Conservation (phyloP, 2,797 vertebrate species). For the Borostomias antarcticus region DNA sequence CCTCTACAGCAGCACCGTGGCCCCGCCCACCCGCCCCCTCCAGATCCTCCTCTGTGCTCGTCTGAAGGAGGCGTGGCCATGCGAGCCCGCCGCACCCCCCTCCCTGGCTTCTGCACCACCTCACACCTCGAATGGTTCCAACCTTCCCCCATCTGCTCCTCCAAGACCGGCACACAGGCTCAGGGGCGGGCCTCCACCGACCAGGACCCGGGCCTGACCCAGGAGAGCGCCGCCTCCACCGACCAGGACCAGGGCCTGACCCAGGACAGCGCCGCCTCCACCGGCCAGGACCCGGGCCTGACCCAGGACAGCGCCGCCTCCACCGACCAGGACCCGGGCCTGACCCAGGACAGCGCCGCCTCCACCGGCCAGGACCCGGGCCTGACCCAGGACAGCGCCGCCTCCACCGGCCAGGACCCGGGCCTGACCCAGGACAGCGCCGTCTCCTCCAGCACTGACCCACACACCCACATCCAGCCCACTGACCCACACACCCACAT, state of each 20-base stretch:
- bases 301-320: too few species aligned
- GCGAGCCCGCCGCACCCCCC: not conserved
- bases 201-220: too few species aligned
- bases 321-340: constrained; percentile 6
- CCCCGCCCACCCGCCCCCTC: constrained; percentile 26
- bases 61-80: constrained; percentile 1
- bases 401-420: not conserved
- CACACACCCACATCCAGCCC: not conserved
- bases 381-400: constrained; percentile 57
- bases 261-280: constrained; percentile 65
- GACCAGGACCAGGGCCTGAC: constrained; percentile 31
- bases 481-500: not conserved
- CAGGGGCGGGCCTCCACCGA: not conserved
- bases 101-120: not conserved
- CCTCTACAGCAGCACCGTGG: constrained; percentile 20
- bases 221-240: not conserved
- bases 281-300: constrained; percentile 64
- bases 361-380: constrained; percentile 64
- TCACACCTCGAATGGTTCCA: constrained; percentile 46
- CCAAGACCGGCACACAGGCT: not conserved
- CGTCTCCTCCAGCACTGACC: constrained; percentile 67
- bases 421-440: constrained; percentile 59
- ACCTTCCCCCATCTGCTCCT: constrained; percentile 39
- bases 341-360: constrained; percentile 61
- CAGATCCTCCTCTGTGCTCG: not conserved